phyloP scores from a whole-genome alignment of 1,140 invertebrate species.

The Sitobion miscanthi region DNA sequence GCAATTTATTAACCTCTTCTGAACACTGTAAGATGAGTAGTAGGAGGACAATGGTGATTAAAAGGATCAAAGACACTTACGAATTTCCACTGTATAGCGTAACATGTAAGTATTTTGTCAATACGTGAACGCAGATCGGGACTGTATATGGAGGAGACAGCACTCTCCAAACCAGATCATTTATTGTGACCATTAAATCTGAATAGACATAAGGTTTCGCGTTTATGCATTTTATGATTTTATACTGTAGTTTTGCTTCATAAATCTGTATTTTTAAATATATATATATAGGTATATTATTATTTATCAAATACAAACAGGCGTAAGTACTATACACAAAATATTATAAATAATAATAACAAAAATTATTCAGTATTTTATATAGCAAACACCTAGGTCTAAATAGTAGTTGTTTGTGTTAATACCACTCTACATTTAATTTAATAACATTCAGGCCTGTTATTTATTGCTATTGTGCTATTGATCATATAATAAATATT shows the following conservation, averaged over 20 bases:
- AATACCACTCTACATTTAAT: not conserved
- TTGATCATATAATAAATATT: not conserved
- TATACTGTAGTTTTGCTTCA: conserved; percentile 74
- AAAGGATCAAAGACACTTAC: not conserved
- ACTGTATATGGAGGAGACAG: not conserved
- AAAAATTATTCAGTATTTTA: not conserved
- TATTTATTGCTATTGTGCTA: not conserved
- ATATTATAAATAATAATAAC: not conserved
- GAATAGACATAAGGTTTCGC: conserved; percentile 81
- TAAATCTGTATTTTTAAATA: conserved; percentile 68
- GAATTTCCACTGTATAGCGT: conserved; percentile 13
- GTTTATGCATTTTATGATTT: conserved; percentile 83
- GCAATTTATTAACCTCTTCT: too few relatives aligned
- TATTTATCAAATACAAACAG: too few relatives aligned
- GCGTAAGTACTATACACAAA: not conserved
- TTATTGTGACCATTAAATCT: conserved; percentile 81
- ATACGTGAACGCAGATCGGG: not conserved
- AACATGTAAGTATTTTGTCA: not conserved
- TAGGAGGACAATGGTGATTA: too few relatives aligned
- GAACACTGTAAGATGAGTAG: too few relatives aligned
- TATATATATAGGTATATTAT: not conserved
- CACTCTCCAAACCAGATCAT: conserved; percentile 65
- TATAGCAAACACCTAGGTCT: too few relatives aligned
- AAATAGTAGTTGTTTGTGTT: not conserved
- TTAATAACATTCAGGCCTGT: not conserved